Conservation (phyloP, 2,797 vertebrate genomes). For the Acropternis orthonyx region DNA sequence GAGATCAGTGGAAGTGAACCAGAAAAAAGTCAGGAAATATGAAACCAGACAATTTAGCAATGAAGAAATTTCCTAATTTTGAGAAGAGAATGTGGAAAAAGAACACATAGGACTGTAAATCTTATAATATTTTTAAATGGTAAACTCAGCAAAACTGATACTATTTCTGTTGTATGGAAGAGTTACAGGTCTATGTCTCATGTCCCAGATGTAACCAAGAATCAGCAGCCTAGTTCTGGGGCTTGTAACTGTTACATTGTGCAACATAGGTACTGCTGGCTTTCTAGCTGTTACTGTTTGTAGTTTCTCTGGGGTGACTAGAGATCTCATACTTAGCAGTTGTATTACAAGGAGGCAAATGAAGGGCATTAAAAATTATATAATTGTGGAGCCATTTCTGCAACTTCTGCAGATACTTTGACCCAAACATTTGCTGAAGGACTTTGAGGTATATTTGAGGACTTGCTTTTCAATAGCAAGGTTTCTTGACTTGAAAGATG, state of each 20-base stretch:
- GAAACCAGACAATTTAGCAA: neutral
- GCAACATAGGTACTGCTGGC: neutral
- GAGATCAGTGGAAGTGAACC: neutral
- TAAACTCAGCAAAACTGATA: neutral
- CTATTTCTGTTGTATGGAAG: neutral
- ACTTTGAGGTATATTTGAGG: neutral
- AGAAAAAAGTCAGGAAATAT: neutral
- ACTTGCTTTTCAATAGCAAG: neutral
- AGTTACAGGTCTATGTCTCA: accelerated
- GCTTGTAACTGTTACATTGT: neutral
- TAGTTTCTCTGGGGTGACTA: neutral
- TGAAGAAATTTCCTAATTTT: neutral
- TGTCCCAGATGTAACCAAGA: neutral
- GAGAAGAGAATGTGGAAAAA: neutral
- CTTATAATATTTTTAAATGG: neutral
- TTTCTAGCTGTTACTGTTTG: neutral
- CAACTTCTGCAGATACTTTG: neutral
- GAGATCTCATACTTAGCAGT: neutral
- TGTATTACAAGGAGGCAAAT: neutral
- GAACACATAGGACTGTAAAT: neutral
- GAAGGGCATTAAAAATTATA: neutral
- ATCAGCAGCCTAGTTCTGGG: neutral
- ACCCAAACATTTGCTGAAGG: neutral
- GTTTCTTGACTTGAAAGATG: neutral
- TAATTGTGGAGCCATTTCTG: neutral